Evolutionary conservation across 2,113 vertebrate genomes (phyloP).

Genomic region (Formicarius rufipectus): DNA sequence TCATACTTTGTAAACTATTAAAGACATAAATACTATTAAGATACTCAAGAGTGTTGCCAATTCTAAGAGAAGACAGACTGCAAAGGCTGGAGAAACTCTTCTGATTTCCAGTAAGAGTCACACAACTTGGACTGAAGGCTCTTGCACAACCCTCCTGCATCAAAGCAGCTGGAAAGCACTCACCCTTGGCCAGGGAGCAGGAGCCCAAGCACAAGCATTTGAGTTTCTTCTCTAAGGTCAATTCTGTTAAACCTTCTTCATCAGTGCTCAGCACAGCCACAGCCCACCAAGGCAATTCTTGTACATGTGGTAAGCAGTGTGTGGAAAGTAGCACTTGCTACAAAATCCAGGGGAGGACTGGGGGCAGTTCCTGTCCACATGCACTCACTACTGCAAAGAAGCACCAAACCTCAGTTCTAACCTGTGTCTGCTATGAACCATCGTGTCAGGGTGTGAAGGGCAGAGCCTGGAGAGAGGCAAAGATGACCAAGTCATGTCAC

Average conservation of each 20-base stretch:
- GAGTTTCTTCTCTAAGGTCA: neutral
- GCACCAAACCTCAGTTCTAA: neutral
- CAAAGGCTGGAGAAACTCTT: neutral
- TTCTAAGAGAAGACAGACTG: neutral
- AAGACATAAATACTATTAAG: neutral
- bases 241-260: neutral
- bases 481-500: neutral
- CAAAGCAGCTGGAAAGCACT: neutral
- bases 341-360: neutral
- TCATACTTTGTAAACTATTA: neutral
- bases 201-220: neutral
- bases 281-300: neutral
- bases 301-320: neutral
- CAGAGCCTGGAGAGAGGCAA: neutral
- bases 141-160: conserved; percentile 28
- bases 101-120: conserved; percentile 2
- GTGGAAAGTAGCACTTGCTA: neutral
- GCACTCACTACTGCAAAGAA: neutral
- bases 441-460: neutral
- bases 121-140: neutral
- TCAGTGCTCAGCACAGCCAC: accelerated
- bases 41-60: neutral
- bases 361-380: neutral
- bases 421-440: accelerated
- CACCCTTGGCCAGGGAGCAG: neutral